These are phyloP conservation scores for Philopotamus ludificatus DNA, from an alignment of 1,140 invertebrate genomes.

Conservation along the genomic window DNA sequence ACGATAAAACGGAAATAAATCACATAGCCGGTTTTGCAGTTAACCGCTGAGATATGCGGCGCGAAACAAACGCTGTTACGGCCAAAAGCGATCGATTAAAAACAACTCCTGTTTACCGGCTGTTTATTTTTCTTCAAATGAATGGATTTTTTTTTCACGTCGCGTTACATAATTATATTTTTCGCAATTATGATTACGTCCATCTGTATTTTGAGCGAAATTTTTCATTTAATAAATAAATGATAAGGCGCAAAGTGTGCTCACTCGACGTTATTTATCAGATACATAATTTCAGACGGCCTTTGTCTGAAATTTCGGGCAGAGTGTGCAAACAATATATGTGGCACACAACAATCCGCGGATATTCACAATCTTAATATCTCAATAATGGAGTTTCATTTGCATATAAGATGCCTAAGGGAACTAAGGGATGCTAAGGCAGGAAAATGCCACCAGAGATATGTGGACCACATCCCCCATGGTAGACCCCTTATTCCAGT, in stretches of 20 bases:
- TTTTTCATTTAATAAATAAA: background rate
- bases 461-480: slow-evolving; percentile 2
- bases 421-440: slow-evolving; percentile 10
- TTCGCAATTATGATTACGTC: too few relatives aligned
- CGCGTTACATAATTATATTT: too few relatives aligned
- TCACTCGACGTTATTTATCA: background rate
- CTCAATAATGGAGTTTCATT: slow-evolving; percentile 27
- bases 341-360: background rate
- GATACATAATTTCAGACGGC: background rate
- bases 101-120: too few relatives aligned
- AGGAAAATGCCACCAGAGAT: background rate
- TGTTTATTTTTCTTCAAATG: too few relatives aligned
- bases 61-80: too few relatives aligned
- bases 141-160: too few relatives aligned
- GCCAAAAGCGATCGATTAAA: too few relatives aligned
- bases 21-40: too few relatives aligned
- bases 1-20: too few relatives aligned
- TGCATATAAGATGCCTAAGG: slow-evolving; percentile 16
- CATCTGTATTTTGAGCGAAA: too few relatives aligned
- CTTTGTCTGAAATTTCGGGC: background rate
- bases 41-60: too few relatives aligned
- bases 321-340: slow-evolving; percentile 3
- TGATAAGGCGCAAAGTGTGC: background rate
- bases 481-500: slow-evolving; percentile 3
- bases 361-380: slow-evolving; percentile 22